phyloP scores from a whole-genome alignment of 2,797 vertebrate genomes.

The Tauraco hartlaubi region DNA sequence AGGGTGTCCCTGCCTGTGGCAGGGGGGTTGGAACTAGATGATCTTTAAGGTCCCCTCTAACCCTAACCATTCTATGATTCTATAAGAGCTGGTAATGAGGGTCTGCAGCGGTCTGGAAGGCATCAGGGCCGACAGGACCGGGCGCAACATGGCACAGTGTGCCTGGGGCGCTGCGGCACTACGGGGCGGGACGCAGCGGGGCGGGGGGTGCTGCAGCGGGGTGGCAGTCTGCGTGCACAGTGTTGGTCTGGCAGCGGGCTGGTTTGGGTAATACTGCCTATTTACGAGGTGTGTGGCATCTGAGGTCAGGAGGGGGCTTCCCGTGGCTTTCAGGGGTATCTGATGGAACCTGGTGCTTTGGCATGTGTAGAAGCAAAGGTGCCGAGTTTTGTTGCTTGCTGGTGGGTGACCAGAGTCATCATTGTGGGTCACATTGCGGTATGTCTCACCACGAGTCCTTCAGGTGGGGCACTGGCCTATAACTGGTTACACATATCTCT shows the following conservation, averaged over 20 bases:
- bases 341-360: not conserved
- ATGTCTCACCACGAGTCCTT: not conserved
- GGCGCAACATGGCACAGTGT: not conserved
- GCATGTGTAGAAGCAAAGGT: not conserved
- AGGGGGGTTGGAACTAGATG: too few species aligned
- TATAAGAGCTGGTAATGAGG: not conserved
- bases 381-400: not conserved
- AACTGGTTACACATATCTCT: not conserved
- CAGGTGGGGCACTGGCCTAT: not conserved
- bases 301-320: not conserved
- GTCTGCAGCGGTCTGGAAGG: not conserved
- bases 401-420: not conserved
- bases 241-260: not conserved
- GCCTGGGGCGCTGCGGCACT: not conserved
- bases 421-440: accelerated
- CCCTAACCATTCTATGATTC: too few species aligned
- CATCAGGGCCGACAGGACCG: not conserved
- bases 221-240: not conserved
- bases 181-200: accelerated
- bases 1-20: too few species aligned
- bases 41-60: too few species aligned
- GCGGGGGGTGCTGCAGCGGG: not conserved
- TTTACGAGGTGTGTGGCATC: not conserved
- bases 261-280: not conserved
- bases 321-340: not conserved